phyloP scores from a whole-genome alignment of 2,797 vertebrate genomes.

The Falco novaeseelandiae region DNA sequence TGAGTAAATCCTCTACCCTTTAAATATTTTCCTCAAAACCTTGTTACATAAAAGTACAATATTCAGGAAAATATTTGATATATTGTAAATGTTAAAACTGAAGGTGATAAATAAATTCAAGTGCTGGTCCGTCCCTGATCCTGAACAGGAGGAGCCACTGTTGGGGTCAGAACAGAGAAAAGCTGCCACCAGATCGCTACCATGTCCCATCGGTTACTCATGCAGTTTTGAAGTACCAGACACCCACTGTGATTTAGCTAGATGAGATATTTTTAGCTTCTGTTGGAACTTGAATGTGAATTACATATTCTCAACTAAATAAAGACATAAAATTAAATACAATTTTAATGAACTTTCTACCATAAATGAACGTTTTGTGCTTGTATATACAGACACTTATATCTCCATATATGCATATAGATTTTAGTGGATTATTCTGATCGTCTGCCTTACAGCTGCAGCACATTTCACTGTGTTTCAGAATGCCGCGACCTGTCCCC shows the following conservation, averaged over 20 bases:
- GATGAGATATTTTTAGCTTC: neutral
- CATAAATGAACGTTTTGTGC: neutral
- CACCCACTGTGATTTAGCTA: neutral
- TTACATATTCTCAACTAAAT: neutral
- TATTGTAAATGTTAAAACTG: neutral
- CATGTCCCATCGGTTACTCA: neutral
- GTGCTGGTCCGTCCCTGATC: neutral
- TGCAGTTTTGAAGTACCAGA: neutral
- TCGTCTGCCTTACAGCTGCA: neutral
- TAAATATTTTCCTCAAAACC: neutral
- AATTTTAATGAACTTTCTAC: neutral
- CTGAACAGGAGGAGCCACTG: neutral
- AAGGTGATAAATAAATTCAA: neutral
- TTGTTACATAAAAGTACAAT: neutral
- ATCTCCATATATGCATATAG: neutral
- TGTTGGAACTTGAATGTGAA: neutral
- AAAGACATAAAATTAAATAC: neutral
- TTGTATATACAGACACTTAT: neutral
- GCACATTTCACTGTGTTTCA: neutral
- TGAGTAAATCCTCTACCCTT: neutral
- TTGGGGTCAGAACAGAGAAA: neutral
- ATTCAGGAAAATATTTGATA: neutral
- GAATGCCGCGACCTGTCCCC: neutral
- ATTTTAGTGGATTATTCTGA: neutral
- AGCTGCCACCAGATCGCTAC: neutral